Base-by-base conservation (phyloP, 2,113 vertebrate genomes). In the Neopipo cinnamomea region DNA sequence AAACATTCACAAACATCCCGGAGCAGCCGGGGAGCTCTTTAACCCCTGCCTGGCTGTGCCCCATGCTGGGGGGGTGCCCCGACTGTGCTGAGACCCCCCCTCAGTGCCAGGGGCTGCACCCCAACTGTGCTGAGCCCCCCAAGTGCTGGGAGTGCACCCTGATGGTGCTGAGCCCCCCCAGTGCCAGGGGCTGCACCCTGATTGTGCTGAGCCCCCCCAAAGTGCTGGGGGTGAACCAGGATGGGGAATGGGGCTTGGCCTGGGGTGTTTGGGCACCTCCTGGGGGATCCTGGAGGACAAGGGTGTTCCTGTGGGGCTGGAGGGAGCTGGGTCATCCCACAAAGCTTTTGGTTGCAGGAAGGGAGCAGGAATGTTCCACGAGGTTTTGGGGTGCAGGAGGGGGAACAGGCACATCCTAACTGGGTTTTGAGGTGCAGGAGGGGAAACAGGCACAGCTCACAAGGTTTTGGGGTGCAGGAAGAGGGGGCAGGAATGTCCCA, bases 1-100 rank as follows among this genome's bases (percentile, higher is more conserved):
- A 96, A 97, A 95, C 94, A 95, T 96, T 94, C 33, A 46, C 96
- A 97, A 96, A 97, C 96, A 96, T 93, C 96, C 96, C 92, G 86
- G 76, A 95, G 92, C 87, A 50, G 96, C 85, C 5, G 83, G 92
- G 91, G 91, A 87, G 78, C 47, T 11, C 11, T 95, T 63, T 96
- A 97, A 97, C 97, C 93, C 96, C 75, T 96, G 81, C 96, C 80
- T 95, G 95, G 58, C 95, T 85, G 68, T 14, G 7, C 85, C 94
- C 85, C 35, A 0, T 0, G 4, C 46, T 1, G 2, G 52, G 52
- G 14, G 3, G 28, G 46, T 72, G 35, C 87, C 87, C 88, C 25
- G 4, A 7, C 46, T 44, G 68, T 73, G 42, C 49, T 31, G 67
- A 56, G 68, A 55, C 41, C 41, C 24, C 65, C 20, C 20, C 19